A percentile compares a stretch with the other conserved stretches of the same genome.
Evolutionary conservation across 2,113 vertebrate species (phyloP).

Genomic region (Benitochromis conjunctus): DNA sequence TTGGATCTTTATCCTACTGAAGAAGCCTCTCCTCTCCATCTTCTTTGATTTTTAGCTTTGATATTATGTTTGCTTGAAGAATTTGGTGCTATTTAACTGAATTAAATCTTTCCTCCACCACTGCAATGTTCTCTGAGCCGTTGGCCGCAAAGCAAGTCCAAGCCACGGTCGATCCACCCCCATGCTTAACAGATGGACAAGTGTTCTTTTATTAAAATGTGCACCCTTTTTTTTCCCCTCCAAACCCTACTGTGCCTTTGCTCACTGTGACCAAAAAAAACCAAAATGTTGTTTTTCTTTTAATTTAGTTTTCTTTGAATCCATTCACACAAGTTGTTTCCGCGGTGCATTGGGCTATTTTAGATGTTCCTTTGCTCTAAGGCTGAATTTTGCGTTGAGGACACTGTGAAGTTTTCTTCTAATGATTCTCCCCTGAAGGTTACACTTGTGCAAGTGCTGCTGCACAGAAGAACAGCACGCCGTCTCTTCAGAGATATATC

Average conservation of each 20-base stretch:
- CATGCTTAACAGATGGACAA: not conserved
- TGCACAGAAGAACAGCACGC: not conserved
- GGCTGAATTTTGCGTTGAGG: not conserved
- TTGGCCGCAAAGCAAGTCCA: not conserved
- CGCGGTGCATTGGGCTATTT: not conserved
- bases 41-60: not conserved
- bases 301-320: not conserved
- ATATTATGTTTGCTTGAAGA: not conserved
- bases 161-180: not conserved
- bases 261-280: not conserved
- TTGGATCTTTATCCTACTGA: not conserved
- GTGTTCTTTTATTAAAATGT: not conserved
- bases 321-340: not conserved
- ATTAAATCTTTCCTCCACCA: not conserved
- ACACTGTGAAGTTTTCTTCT: not conserved
- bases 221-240: not conserved
- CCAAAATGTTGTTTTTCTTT: not conserved
- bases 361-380: not conserved
- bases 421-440: not conserved
- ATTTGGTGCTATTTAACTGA: not conserved
- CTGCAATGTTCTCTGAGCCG: not conserved
- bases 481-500: not conserved
- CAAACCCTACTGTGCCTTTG: not conserved
- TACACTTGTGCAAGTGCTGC: not conserved
- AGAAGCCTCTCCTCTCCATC: not conserved